phyloP scores from a whole-genome alignment of 2,888 invertebrate genomes.

The Nymphalis urticae region DNA sequence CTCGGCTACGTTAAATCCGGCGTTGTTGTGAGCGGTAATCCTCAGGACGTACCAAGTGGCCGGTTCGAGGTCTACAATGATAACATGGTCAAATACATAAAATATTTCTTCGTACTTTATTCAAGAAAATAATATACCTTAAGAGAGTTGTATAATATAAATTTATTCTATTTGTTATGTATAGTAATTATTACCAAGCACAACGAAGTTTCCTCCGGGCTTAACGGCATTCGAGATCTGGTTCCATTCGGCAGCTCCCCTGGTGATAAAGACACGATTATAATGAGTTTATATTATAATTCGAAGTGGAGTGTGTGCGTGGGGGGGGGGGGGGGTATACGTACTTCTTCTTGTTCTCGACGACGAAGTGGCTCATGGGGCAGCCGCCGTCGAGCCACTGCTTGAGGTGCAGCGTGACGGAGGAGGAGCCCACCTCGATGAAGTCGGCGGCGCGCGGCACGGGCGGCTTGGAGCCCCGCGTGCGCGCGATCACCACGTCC shows the following conservation, averaged over 20 bases:
- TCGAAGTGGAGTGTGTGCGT: not conserved
- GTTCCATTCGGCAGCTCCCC: slow-evolving; percentile 94
- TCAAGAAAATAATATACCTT: no score
- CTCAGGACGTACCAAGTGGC: slow-evolving; percentile 96
- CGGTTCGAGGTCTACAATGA: slow-evolving; percentile 88
- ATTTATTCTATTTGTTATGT: not conserved
- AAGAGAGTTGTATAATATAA: not conserved
- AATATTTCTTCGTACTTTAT: no score
- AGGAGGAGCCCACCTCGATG: slow-evolving; percentile 95
- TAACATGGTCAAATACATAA: not conserved
- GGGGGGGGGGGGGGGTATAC: slow-evolving; percentile 24
- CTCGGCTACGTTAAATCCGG: slow-evolving; percentile 96
- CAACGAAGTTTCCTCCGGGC: slow-evolving; percentile 94
- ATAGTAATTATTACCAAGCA: slow-evolving; percentile 73
- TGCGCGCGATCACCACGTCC: slow-evolving; percentile 92
- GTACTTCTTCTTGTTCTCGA: slow-evolving; percentile 95
- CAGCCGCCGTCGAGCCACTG: slow-evolving; percentile 98
- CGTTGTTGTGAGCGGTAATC: slow-evolving; percentile 96
- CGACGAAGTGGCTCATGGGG: slow-evolving; percentile 96
- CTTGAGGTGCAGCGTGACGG: slow-evolving; percentile 93
- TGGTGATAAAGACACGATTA: not conserved
- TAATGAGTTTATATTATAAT: not conserved
- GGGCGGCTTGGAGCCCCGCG: slow-evolving; percentile 96
- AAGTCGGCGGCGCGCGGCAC: slow-evolving; percentile 94
- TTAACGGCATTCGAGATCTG: slow-evolving; percentile 96